A percentile compares a stretch with the other conserved stretches of the same genome.
Conservation (phyloP, 2,888 invertebrate genomes). For the Diarsia dahlii region DNA sequence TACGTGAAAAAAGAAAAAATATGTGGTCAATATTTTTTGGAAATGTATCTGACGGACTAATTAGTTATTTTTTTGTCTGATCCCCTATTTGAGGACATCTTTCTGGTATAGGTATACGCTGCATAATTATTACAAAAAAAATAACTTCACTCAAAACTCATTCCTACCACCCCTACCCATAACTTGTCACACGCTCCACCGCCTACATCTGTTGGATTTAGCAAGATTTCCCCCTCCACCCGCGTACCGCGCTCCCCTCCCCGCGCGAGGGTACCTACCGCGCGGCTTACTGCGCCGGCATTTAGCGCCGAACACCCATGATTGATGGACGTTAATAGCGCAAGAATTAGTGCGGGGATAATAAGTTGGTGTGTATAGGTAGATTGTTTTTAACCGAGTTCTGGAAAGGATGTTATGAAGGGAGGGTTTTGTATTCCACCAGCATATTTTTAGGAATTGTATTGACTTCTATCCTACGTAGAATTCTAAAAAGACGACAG, state of each 20-base stretch:
- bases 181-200: slow-evolving; percentile 74
- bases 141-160: not conserved
- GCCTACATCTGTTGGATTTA: slow-evolving; percentile 70
- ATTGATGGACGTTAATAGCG: slow-evolving; percentile 79
- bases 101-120: no score
- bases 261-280: slow-evolving; percentile 23
- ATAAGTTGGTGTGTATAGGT: slow-evolving; percentile 19
- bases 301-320: slow-evolving; percentile 69
- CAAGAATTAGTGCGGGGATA: slow-evolving; percentile 66
- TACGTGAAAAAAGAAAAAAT: no score
- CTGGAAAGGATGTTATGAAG: not conserved
- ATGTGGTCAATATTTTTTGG: no score
- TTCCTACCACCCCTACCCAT: slow-evolving; percentile 59
- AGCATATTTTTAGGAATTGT: no score
- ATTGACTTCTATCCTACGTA: no score
- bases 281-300: slow-evolving; percentile 56
- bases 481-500: no score
- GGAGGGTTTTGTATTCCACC: no score
- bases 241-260: not conserved
- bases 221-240: slow-evolving; percentile 57
- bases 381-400: slow-evolving; percentile 36
- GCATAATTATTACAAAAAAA: no score
- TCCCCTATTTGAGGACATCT: no score
- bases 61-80: no score
- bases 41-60: no score